A percentile compares a stretch with the other conserved stretches of the same genome.
Evolutionary conservation across 2,113 vertebrate species (phyloP).

Genomic region (Dascyllus trimaculatus): DNA sequence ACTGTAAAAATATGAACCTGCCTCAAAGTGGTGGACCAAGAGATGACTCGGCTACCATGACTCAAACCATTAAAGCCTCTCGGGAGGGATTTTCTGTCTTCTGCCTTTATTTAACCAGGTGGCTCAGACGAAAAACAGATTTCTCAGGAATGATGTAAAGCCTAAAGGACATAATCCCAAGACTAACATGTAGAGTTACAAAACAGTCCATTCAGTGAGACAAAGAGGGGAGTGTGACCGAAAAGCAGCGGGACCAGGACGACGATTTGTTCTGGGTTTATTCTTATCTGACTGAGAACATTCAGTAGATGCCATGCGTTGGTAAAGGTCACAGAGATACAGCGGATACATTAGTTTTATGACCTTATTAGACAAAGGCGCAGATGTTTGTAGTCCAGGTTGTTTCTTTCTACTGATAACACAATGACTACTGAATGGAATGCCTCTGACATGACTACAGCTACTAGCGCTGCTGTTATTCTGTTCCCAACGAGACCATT

Average conservation of each 20-base stretch:
- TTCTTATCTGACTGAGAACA: constrained; percentile 22
- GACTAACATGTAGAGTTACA: not conserved
- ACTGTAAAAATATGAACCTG: not conserved
- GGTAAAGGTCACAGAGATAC: not conserved
- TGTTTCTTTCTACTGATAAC: no score
- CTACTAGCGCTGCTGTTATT: no score
- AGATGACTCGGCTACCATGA: no score
- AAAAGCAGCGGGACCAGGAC: not conserved
- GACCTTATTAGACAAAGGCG: no score
- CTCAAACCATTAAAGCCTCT: not conserved
- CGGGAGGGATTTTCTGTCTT: constrained; percentile 6
- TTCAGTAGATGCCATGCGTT: not conserved
- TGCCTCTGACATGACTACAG: no score
- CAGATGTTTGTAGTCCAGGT: no score
- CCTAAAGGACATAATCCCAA: constrained; percentile 8
- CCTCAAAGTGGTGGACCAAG: no score
- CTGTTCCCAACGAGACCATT: no score
- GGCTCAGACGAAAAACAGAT: constrained; percentile 12
- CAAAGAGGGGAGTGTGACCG: not conserved
- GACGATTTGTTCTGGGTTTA: constrained; percentile 28
- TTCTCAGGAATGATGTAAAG: constrained; percentile 10
- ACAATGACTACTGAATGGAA: no score
- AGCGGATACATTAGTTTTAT: not conserved
- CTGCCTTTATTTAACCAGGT: constrained; percentile 47
- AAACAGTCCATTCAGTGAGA: constrained; percentile 4